Evolutionary conservation across 2,797 vertebrate species (phyloP), one percentile per base, ranked within the genome.

Genomic region (Arrhamphus sclerolepis): DNA sequence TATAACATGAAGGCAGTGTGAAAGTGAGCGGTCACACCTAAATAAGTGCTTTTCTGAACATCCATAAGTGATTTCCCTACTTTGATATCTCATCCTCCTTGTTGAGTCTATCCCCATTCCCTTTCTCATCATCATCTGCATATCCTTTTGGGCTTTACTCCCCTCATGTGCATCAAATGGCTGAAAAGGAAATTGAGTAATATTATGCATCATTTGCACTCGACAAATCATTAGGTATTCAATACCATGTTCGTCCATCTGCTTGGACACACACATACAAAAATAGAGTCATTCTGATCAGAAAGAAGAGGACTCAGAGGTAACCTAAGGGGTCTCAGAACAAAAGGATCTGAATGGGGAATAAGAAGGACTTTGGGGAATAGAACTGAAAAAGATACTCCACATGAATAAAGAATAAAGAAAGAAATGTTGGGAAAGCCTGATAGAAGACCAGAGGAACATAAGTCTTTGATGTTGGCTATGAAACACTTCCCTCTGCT

Each of bases 161-260:
- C 39, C 31, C 18, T 60, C 48, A 4, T 62, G 55, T 1, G 7
- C 49, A 63, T 62, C 48, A 44, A 64, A 62, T 42, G 60, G n/a
- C 43, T 47, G 44, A 29, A 48, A 58, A 46, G 66, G 55, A 75
- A 75, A 70, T 31, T 51, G 39, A 66, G 53, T 48, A 72, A 56
- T 9, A 43, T 47, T 74, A 66, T 39, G 67, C 78, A 62, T 50
- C 47, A 17, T 11, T 81, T 48, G 70, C 49, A 62, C 77, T 69
- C 68, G 68, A n/a, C 58, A 54, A 40, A 53, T 75, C 65, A 80
- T 86, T 74, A 65, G 49, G 46, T 62, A 81, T 84, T 84, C 77
- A 77, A 48, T 52, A 56, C 8, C 60, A 55, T 29, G 47, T 42
- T 28, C 52, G 44, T 26, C 57, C 52, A 57, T 70, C 54, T 31